Evolutionary conservation across 2,797 vertebrate species (phyloP).

Genomic region (Semaprochilodus insignis): DNA sequence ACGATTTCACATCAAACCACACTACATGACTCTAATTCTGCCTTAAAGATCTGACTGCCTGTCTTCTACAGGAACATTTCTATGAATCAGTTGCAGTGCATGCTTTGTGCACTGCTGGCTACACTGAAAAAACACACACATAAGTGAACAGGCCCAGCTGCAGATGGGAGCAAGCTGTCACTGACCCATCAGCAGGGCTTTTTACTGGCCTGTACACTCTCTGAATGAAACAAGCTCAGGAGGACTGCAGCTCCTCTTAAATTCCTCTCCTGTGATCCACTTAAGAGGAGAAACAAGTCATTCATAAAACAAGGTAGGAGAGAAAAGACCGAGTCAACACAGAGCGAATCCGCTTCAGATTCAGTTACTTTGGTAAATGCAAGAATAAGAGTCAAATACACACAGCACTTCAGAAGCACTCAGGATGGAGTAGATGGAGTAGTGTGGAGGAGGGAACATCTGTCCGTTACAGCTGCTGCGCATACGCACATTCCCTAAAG

Average conservation of each 20-base stretch:
- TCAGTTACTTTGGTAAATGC: conserved; percentile 29
- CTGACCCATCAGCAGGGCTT: conserved; percentile 17
- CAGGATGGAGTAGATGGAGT: neutral
- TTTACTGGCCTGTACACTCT: conserved; percentile 26
- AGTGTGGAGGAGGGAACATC: conserved; percentile 16
- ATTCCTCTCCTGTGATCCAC: neutral
- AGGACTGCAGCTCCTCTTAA: conserved; percentile 7
- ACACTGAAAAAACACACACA: neutral
- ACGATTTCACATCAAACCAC: too few species aligned
- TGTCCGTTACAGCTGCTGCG: conserved; percentile 21
- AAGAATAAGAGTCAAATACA: conserved; percentile 15
- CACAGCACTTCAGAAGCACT: conserved; percentile 42
- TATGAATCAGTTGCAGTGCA: neutral
- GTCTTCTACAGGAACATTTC: conserved; percentile 7
- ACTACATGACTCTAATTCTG: too few species aligned
- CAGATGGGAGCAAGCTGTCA: conserved; percentile 31
- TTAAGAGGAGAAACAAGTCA: conserved; percentile 9
- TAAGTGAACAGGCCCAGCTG: conserved; percentile 12
- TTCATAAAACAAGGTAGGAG: neutral
- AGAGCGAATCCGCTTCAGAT: neutral
- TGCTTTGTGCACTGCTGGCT: neutral
- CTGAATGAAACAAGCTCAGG: conserved; percentile 2
- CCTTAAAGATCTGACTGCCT: neutral
- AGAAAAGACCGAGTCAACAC: neutral
- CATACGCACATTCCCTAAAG: conserved; percentile 6